Evolutionary conservation across 2,888 invertebrate species (phyloP).

Genomic region (Tortricodes alternella): DNA sequence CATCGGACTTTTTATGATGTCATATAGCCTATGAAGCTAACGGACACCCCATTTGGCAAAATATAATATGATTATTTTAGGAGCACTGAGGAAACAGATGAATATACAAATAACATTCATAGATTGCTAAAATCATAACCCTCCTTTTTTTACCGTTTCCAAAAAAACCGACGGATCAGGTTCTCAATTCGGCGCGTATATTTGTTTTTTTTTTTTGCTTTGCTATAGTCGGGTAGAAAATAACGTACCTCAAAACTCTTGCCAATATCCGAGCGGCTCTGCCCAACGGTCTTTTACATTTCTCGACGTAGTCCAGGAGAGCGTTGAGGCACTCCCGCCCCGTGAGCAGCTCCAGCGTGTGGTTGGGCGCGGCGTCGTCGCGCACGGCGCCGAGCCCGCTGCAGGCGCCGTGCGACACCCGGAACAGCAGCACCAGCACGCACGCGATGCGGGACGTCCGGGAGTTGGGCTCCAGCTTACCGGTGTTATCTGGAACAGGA

Average conservation of each 20-base stretch:
- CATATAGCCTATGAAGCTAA: too few relatives aligned
- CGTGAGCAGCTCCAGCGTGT: constrained; percentile 62
- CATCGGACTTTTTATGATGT: too few relatives aligned
- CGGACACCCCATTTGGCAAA: too few relatives aligned
- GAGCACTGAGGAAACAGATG: too few relatives aligned
- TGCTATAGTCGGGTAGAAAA: too few relatives aligned
- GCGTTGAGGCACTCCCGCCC: constrained; percentile 66
- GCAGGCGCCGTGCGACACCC: constrained; percentile 67
- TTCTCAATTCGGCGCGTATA: too few relatives aligned
- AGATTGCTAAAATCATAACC: too few relatives aligned
- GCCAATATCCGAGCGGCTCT: constrained; percentile 79
- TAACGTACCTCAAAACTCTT: constrained; percentile 74
- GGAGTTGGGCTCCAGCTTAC: constrained; percentile 45
- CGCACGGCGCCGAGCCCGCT: constrained; percentile 46
- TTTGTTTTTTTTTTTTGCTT: too few relatives aligned
- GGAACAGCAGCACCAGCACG: constrained; percentile 65
- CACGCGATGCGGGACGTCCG: constrained; percentile 68
- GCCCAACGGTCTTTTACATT: constrained; percentile 70
- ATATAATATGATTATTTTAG: too few relatives aligned
- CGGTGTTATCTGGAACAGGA: constrained; percentile 47
- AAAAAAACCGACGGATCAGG: too few relatives aligned
- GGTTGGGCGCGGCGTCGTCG: constrained; percentile 57
- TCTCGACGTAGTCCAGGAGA: constrained; percentile 72
- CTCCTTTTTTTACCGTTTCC: too few relatives aligned
- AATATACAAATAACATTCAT: too few relatives aligned